These are phyloP conservation scores for Drosophila repleta DNA, from an alignment of 1,140 invertebrate genomes.

Conservation along the genomic window DNA sequence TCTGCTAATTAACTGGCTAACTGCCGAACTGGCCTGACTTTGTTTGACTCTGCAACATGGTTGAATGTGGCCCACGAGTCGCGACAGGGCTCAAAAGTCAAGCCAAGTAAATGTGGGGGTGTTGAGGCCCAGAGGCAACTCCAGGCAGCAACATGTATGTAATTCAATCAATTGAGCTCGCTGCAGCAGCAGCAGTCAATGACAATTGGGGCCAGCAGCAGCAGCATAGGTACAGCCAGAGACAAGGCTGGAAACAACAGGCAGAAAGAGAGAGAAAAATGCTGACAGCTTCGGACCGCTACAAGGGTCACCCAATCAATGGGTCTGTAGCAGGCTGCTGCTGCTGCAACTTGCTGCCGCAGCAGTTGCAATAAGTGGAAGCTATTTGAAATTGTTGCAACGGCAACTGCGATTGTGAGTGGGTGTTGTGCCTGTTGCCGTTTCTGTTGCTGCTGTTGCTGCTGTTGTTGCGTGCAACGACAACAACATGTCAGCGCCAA, in stretches of 20 bases:
- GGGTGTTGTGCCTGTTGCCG: conserved; percentile 31
- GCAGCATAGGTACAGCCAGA: conserved; percentile 27
- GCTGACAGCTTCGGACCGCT: conserved; percentile 61
- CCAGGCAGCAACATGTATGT: conserved; percentile 55
- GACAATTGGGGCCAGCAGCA: conserved; percentile 71
- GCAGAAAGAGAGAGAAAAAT: conserved; percentile 15
- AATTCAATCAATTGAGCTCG: conserved; percentile 76
- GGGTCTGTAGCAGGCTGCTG: conserved; percentile 46
- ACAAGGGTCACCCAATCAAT: conserved; percentile 81
- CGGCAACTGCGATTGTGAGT: conserved; percentile 28
- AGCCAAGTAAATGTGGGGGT: conserved; percentile 56
- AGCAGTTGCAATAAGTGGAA: conserved; percentile 2
- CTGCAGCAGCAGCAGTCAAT: conserved; percentile 59
- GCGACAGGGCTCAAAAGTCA: conserved; percentile 56
- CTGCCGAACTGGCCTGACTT: conserved; percentile 50
- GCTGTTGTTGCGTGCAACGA: conserved; percentile 67
- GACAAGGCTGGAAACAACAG: conserved; percentile 27
- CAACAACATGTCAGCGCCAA: conserved; percentile 59
- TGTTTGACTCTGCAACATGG: conserved; percentile 44
- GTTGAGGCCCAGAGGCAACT: conserved; percentile 32
- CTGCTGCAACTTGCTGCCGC: conserved; percentile 57
- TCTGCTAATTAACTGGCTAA: conserved; percentile 79
- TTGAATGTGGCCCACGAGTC: conserved; percentile 40
- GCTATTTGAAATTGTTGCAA: no score
- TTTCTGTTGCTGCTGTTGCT: conserved; percentile 34